Percentiles rank a stretch among this genome's conserved stretches.
Evolutionary conservation across 2,113 vertebrate genomes (phyloP).

Genomic region (Centropristis striata): DNA sequence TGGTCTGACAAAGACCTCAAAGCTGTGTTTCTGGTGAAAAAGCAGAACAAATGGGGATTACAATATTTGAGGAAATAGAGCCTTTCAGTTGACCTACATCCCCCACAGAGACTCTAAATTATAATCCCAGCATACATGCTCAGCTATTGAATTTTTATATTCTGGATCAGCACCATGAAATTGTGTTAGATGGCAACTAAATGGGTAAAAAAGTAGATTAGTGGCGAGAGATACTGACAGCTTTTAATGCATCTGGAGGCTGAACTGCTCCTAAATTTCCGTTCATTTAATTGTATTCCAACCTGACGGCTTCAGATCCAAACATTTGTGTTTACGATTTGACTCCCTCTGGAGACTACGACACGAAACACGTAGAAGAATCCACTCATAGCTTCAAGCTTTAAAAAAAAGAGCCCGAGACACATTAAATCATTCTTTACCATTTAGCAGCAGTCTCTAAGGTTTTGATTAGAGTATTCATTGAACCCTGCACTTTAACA

Average conservation of each 20-base stretch:
- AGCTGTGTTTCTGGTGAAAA: constrained; percentile 67
- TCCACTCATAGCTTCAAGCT: constrained; percentile 17
- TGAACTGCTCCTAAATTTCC: constrained; percentile 27
- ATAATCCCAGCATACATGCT: constrained; percentile 72
- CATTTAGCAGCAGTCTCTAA: constrained; percentile 47
- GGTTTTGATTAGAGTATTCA: constrained; percentile 63
- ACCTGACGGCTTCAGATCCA: constrained; percentile 24
- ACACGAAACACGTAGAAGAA: neutral
- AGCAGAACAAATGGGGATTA: constrained; percentile 82
- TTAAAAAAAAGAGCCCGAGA: constrained; percentile 15
- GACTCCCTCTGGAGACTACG: neutral
- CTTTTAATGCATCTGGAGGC: constrained; percentile 33
- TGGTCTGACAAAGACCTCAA: constrained; percentile 66
- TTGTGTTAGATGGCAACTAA: constrained; percentile 61
- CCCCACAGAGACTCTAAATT: constrained; percentile 68
- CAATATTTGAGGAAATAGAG: constrained; percentile 78
- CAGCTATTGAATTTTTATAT: constrained; percentile 71
- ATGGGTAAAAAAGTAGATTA: constrained; percentile 59
- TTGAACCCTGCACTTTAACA: constrained; percentile 69
- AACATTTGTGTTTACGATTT: constrained; percentile 21
- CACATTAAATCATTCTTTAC: constrained; percentile 58
- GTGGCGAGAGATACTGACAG: constrained; percentile 30
- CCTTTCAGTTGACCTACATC: constrained; percentile 82
- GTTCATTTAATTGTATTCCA: constrained; percentile 24
- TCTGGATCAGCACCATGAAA: constrained; percentile 71